Evolutionary conservation across 2,113 vertebrate species (phyloP).

Genomic region (Sturnira hondurensis): DNA sequence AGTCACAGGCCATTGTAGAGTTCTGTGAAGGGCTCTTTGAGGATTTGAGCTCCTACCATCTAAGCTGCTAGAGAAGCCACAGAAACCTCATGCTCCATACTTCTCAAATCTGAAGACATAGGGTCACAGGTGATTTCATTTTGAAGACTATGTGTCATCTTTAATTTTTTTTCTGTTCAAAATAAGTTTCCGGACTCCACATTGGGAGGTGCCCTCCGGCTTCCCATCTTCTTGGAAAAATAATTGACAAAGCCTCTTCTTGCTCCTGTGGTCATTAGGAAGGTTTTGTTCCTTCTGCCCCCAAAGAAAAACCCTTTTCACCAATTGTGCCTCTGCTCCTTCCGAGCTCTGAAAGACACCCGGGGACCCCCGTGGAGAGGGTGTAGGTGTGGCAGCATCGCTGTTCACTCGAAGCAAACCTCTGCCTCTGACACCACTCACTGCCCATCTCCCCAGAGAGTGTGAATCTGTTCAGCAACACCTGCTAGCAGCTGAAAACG

Average conservation of each 20-base stretch:
- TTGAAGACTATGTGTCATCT: not conserved
- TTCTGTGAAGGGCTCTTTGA: not conserved
- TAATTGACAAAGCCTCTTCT: conserved; percentile 34
- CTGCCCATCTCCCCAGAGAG: conserved; percentile 22
- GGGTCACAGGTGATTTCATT: not conserved
- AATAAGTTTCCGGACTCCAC: conserved; percentile 25
- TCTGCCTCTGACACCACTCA: not conserved
- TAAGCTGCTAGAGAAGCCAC: not conserved
- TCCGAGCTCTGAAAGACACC: not conserved
- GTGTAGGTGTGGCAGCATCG: not conserved
- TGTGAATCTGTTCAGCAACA: conserved; percentile 38
- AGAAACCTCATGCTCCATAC: not conserved
- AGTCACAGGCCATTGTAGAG: not conserved
- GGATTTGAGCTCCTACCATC: not conserved
- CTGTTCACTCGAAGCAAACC: not conserved
- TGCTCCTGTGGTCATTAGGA: conserved; percentile 30
- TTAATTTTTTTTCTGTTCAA: not conserved
- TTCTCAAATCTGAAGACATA: not conserved
- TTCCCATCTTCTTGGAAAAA: conserved; percentile 23
- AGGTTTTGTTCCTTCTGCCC: not conserved
- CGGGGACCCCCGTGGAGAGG: not conserved
- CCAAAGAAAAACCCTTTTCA: not conserved
- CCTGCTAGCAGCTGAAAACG: not conserved
- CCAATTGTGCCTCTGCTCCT: not conserved
- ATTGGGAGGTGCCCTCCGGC: not conserved